A percentile compares a stretch with the other conserved stretches of the same genome.
Evolutionary conservation across 37 sponge, comb jelly and placozoan species (phyloP).

Genomic region (Mnemiopsis leidyi): DNA sequence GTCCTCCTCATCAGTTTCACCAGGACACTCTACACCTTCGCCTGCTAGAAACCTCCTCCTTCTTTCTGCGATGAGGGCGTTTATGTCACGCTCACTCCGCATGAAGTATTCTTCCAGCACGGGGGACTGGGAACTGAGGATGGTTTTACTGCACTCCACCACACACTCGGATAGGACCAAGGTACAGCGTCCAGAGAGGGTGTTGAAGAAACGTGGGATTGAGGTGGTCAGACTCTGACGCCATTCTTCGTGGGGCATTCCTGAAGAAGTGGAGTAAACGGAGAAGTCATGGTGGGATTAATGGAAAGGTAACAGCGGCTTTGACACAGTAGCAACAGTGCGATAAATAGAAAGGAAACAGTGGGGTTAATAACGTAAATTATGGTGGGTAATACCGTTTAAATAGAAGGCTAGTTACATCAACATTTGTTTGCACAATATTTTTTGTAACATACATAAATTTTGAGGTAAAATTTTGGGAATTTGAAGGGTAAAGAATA

Average conservation of each 20-base stretch:
- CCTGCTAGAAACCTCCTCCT: constrained; percentile 6
- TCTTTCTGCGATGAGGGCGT: neutral
- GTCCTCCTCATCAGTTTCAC: neutral
- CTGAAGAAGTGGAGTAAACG: neutral
- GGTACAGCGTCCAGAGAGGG: constrained; percentile 40
- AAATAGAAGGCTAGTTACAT: too few relatives aligned
- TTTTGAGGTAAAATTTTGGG: too few relatives aligned
- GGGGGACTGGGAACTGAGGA: constrained; percentile 16
- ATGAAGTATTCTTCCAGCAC: constrained; percentile 45
- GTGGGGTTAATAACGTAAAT: too few relatives aligned
- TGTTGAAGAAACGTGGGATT: constrained; percentile 47
- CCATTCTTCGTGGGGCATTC: constrained; percentile 56
- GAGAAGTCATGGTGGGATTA: too few relatives aligned
- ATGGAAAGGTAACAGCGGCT: too few relatives aligned
- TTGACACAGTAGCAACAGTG: too few relatives aligned
- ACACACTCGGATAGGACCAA: neutral
- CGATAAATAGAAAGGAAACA: too few relatives aligned
- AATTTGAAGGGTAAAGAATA: too few relatives aligned
- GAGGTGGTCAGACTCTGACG: neutral
- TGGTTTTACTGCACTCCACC: constrained; percentile 33
- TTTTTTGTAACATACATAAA: too few relatives aligned
- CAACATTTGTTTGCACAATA: too few relatives aligned
- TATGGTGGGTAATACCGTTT: too few relatives aligned
- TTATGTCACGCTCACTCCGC: constrained; percentile 24
- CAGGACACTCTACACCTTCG: constrained; percentile 1